Evolutionary conservation across 2,888 invertebrate genomes (phyloP).

Genomic region (Bellardia pandia): DNA sequence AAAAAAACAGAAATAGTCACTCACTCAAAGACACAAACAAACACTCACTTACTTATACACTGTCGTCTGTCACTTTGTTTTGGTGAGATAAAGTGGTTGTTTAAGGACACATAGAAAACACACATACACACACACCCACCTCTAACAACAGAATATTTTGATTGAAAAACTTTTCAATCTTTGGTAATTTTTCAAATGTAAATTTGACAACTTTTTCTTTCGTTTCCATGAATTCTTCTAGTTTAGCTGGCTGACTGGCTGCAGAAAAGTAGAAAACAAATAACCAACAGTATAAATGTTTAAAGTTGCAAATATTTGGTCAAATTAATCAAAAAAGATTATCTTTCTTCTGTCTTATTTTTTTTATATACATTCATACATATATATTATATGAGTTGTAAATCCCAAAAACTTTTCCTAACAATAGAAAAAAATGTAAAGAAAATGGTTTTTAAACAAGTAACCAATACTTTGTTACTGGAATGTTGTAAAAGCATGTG

Average conservation of each 20-base stretch:
- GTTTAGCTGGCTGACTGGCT: background rate
- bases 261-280: background rate
- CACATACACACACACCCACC: background rate
- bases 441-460: conserved; percentile 1
- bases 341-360: conserved; percentile 23
- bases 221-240: background rate
- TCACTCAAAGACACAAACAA: background rate
- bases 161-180: conserved; percentile 72
- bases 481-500: background rate
- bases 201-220: conserved; percentile 64
- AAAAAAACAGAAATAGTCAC: background rate
- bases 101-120: conserved; percentile 27
- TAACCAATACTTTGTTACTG: conserved; percentile 10
- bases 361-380: background rate
- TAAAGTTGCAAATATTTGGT: conserved; percentile 64
- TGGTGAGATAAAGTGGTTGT: conserved; percentile 46
- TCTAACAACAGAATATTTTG: conserved; percentile 47
- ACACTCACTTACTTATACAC: background rate
- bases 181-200: conserved; percentile 65
- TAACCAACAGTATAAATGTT: conserved; percentile 14
- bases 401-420: background rate
- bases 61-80: background rate
- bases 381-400: background rate
- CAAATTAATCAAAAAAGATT: conserved; percentile 64
- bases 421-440: background rate